A percentile compares a stretch with the other conserved stretches of the same genome.
Evolutionary conservation across 2,113 vertebrate genomes (phyloP).

Genomic region (Dermatemys mawii): DNA sequence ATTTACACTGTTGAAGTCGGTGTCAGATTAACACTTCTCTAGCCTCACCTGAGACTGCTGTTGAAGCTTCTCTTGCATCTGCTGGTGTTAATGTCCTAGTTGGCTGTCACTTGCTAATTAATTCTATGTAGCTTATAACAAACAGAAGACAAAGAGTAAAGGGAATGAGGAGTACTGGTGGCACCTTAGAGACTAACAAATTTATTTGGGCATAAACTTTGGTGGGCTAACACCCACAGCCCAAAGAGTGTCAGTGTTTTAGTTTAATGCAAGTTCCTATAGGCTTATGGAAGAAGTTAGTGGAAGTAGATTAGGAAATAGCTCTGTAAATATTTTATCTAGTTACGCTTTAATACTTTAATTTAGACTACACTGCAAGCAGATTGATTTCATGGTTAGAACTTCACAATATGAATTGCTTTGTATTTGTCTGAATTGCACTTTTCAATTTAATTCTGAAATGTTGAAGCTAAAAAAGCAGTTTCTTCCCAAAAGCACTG

Average conservation of each 20-base stretch:
- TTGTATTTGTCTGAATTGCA: background rate
- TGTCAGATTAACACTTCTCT: conserved; percentile 66
- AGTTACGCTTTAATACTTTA: background rate
- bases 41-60: conserved; percentile 56
- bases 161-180: too few relatives aligned
- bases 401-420: background rate
- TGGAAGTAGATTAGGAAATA: background rate
- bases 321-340: background rate
- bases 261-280: background rate
- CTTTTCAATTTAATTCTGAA: background rate
- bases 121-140: background rate
- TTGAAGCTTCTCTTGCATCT: conserved; percentile 33
- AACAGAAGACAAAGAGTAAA: conserved; percentile 10
- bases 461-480: background rate
- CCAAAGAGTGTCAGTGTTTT: background rate
- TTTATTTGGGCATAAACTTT: too few relatives aligned
- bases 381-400: background rate
- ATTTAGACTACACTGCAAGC: background rate
- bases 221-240: too few relatives aligned
- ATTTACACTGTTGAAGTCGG: conserved; percentile 25
- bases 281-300: background rate
- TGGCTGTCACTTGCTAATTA: conserved; percentile 46
- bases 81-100: background rate
- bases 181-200: too few relatives aligned
- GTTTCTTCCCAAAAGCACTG: background rate